These are phyloP conservation scores for Gymnothorax javanicus DNA, from an alignment of 2,797 vertebrate genomes.

Conservation along the genomic window DNA sequence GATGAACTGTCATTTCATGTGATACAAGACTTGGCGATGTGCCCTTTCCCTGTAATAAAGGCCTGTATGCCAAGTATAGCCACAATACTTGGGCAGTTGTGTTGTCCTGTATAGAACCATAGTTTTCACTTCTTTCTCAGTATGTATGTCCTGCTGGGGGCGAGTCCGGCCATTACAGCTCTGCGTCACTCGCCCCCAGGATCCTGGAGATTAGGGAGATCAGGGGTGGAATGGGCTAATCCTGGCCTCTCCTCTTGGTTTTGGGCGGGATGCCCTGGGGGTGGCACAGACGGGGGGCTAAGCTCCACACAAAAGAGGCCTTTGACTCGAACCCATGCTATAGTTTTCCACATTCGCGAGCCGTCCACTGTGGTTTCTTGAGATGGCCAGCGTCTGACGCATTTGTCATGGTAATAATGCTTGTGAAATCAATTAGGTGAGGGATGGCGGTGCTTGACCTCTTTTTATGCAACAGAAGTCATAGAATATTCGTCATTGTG, in stretches of 20 bases:
- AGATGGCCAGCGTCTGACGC: slow-evolving; percentile 16
- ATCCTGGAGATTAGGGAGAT: background rate
- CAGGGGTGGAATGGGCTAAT: slow-evolving; percentile 17
- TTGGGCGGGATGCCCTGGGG: background rate
- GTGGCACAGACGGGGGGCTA: background rate
- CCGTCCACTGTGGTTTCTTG: background rate
- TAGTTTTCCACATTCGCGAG: background rate
- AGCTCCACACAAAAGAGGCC: slow-evolving; percentile 17
- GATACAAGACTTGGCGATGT: background rate
- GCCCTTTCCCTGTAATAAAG: background rate
- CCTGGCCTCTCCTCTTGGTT: slow-evolving; percentile 12
- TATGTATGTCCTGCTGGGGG: background rate
- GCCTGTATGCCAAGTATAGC: background rate
- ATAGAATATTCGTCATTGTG: background rate
- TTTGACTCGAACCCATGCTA: background rate
- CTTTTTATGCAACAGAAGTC: slow-evolving; percentile 31
- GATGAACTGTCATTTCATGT: background rate
- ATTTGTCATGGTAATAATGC: slow-evolving; percentile 19
- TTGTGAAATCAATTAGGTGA: slow-evolving; percentile 24
- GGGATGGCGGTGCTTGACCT: slow-evolving; percentile 12
- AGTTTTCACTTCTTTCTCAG: background rate
- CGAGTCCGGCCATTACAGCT: background rate
- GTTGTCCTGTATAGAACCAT: background rate
- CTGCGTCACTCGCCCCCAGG: slow-evolving; percentile 11
- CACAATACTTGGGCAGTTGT: background rate